These are phyloP conservation scores for Mus minutoides DNA, from an alignment of 2,797 vertebrate genomes.

Conservation along the genomic window DNA sequence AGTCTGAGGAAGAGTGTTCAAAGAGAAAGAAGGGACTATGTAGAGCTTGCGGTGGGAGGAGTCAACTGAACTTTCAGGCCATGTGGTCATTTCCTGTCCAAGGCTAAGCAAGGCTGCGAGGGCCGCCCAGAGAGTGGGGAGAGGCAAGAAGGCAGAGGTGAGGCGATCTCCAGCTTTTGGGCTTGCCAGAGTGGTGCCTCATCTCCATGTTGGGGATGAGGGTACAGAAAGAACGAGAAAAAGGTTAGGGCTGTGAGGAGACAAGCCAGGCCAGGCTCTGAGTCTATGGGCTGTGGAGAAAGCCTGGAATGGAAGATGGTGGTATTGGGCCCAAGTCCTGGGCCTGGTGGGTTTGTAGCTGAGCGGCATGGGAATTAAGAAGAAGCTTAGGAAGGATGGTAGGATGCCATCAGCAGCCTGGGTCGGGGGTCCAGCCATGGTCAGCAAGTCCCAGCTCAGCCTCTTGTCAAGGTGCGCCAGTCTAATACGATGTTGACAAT, in stretches of 20 bases:
- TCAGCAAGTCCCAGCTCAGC: neutral
- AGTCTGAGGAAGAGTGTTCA: neutral
- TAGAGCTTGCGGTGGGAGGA: neutral
- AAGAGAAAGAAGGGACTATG: neutral
- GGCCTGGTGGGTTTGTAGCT: neutral
- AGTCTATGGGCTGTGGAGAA: neutral
- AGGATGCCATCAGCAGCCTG: neutral
- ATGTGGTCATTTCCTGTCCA: neutral
- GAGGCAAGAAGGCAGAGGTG: neutral
- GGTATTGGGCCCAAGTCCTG: neutral
- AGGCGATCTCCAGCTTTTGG: neutral
- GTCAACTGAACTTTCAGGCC: neutral
- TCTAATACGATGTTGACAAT: neutral
- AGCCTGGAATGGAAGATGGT: neutral
- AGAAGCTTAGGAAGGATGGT: neutral
- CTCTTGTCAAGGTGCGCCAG: neutral
- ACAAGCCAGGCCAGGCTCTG: neutral
- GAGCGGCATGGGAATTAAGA: neutral
- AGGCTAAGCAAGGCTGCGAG: neutral
- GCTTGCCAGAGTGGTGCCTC: neutral
- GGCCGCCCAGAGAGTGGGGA: neutral
- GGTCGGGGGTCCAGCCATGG: neutral
- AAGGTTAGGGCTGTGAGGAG: neutral
- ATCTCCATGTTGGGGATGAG: neutral
- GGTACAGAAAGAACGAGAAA: neutral